Percentiles rank a stretch among this genome's conserved stretches.
These are phyloP conservation scores for Sweltsa coloradensis DNA, from an alignment of 1,140 invertebrate species.

Conservation along the genomic window DNA sequence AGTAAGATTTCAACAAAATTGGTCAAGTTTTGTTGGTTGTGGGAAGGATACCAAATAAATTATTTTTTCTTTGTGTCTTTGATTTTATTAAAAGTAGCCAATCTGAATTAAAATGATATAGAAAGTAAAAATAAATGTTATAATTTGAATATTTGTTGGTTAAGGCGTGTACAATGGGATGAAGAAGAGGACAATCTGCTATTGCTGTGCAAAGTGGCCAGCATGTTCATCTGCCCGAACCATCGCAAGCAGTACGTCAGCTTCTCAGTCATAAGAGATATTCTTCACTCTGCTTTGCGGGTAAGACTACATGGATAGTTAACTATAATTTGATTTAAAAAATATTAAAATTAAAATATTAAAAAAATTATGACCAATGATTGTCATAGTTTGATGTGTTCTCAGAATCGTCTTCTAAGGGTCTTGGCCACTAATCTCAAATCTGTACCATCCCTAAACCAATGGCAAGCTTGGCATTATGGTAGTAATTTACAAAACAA, in stretches of 20 bases:
- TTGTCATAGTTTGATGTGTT: no score
- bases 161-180: conserved; percentile 41
- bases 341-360: no score
- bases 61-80: background rate
- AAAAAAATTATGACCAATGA: no score
- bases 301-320: no score
- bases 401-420: no score
- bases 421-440: no score
- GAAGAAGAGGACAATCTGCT: conserved; percentile 48
- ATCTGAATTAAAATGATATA: no score
- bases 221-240: conserved; percentile 44
- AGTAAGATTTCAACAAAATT: conserved; percentile 27
- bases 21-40: conserved; percentile 20
- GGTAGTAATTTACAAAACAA: no score
- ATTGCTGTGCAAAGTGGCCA: conserved; percentile 52
- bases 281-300: conserved; percentile 47
- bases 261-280: conserved; percentile 42
- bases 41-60: background rate
- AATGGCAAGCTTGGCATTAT: no score
- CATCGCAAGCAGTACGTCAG: conserved; percentile 33
- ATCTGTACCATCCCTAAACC: no score
- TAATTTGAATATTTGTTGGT: conserved; percentile 4
- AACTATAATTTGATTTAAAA: no score
- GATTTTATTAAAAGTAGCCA: background rate
- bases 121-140: no score